These are phyloP conservation scores for Polyommatus iphigenia DNA, from an alignment of 2,888 invertebrate genomes.

Conservation along the genomic window DNA sequence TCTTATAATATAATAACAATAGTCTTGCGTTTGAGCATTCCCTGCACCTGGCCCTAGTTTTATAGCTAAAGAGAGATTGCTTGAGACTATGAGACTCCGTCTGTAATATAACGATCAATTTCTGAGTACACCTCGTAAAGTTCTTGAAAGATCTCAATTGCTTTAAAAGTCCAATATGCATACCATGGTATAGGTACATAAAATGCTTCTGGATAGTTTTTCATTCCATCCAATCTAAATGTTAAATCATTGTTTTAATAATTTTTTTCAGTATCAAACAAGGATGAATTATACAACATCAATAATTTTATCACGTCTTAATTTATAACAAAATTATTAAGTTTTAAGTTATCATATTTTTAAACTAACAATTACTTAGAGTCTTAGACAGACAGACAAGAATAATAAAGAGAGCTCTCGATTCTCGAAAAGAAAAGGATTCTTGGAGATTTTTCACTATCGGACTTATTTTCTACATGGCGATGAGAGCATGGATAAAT, in stretches of 20 bases:
- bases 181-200: neutral
- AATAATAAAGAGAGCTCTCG: neutral
- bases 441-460: neutral
- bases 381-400: neutral
- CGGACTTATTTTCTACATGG: neutral
- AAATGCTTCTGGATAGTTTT: neutral
- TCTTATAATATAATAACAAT: neutral
- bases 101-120: conserved; percentile 39
- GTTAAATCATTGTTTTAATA: too few relatives aligned
- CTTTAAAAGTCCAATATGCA: neutral
- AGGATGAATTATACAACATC: too few relatives aligned
- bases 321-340: too few relatives aligned
- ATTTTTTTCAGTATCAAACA: too few relatives aligned
- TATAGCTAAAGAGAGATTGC: conserved; percentile 43
- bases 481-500: neutral
- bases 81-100: conserved; percentile 35
- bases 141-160: conserved; percentile 29
- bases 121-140: conserved; percentile 33
- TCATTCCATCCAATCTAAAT: neutral
- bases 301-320: too few relatives aligned
- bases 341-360: too few relatives aligned
- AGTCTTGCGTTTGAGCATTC: conserved; percentile 41
- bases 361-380: too few relatives aligned
- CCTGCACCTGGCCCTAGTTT: conserved; percentile 44
- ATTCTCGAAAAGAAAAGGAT: neutral